Evolutionary conservation across 2,888 invertebrate species (phyloP).

Genomic region (Nyleta sp.): DNA sequence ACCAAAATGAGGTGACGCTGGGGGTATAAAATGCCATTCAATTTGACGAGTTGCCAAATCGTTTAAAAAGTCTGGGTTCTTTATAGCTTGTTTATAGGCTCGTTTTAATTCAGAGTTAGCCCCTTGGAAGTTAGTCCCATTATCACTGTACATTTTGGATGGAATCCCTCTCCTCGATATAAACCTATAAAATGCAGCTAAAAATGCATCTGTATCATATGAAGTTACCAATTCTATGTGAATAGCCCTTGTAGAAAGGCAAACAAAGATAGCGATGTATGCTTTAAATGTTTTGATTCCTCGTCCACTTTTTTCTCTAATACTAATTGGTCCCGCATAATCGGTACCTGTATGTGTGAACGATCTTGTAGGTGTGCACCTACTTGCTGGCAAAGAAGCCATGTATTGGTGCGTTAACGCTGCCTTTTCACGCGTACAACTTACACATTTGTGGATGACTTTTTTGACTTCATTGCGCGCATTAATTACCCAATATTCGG

Average conservation of each 20-base stretch:
- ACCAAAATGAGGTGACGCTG: too few relatives aligned
- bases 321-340: slow-evolving; percentile 3
- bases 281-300: not conserved
- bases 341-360: not conserved
- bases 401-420: not conserved
- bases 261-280: not conserved
- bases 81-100: too few relatives aligned
- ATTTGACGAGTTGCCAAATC: too few relatives aligned
- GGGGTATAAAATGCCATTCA: too few relatives aligned
- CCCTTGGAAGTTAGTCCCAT: not conserved
- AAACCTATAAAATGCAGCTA: not conserved
- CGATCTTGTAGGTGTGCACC: not conserved
- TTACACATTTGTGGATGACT: not conserved
- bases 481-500: slow-evolving; percentile 7
- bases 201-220: slow-evolving; percentile 1
- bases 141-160: not conserved
- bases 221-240: not conserved
- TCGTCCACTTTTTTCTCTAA: not conserved
- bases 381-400: not conserved
- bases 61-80: too few relatives aligned
- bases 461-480: not conserved
- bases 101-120: not conserved
- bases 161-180: not conserved
- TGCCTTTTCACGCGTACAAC: not conserved
- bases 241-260: not conserved